phyloP scores from a whole-genome alignment of 2,797 vertebrate species.

The Tolypeutes matacus region DNA sequence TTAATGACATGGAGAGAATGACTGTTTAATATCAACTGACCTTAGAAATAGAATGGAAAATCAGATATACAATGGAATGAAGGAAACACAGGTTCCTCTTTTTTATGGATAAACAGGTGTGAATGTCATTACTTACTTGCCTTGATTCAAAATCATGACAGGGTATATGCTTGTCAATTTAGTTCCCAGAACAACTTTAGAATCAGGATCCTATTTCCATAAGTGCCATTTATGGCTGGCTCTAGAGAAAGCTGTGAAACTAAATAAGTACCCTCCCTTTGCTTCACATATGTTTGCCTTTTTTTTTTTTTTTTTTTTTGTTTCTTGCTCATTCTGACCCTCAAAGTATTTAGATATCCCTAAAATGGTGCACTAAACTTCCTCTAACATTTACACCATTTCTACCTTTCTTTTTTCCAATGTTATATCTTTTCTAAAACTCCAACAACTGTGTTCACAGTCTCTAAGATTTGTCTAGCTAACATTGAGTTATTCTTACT shows the following conservation, averaged over 20 bases:
- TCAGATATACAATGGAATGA: background rate
- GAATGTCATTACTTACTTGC: background rate
- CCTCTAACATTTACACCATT: background rate
- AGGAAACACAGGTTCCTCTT: background rate
- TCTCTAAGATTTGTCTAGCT: background rate
- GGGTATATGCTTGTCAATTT: background rate
- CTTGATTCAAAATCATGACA: background rate
- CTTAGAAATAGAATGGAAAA: background rate
- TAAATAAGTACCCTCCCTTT: background rate
- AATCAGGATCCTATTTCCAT: background rate
- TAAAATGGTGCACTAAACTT: background rate
- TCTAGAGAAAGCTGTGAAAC: background rate
- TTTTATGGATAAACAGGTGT: background rate
- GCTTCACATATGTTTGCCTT: background rate
- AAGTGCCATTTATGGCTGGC: background rate
- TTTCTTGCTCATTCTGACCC: background rate
- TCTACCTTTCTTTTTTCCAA: background rate
- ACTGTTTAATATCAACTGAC: background rate
- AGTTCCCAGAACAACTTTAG: background rate
- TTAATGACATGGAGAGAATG: background rate
- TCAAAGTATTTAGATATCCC: background rate
- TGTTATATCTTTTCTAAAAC: background rate
- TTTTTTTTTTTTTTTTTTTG: too few species aligned
- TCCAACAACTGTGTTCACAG: background rate
- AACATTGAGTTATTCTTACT: background rate